phyloP scores from a whole-genome alignment of 2,888 invertebrate genomes.

The Druceiella hillmani region DNA sequence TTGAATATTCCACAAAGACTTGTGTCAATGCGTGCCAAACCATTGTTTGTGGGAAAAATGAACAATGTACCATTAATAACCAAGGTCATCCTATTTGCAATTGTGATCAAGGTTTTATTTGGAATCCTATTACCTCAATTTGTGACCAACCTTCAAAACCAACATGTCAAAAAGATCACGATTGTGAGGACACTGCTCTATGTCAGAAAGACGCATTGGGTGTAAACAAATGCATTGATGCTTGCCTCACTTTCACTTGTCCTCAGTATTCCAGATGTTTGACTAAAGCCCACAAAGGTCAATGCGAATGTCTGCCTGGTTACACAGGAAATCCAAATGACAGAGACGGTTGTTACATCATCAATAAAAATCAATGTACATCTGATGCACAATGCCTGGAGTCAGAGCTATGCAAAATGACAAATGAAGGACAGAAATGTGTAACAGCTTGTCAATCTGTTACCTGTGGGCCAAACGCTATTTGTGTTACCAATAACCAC shows the following conservation, averaged over 20 bases:
- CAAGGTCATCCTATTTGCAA: constrained; percentile 70
- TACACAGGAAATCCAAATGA: constrained; percentile 88
- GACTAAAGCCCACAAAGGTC: constrained; percentile 64
- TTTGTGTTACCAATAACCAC: constrained; percentile 87
- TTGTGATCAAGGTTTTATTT: constrained; percentile 71
- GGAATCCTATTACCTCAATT: constrained; percentile 75
- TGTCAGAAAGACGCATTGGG: constrained; percentile 82
- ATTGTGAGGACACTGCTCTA: constrained; percentile 65
- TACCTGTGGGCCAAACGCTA: constrained; percentile 78
- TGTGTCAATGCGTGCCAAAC: constrained; percentile 77
- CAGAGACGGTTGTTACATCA: constrained; percentile 74
- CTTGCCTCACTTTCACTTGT: constrained; percentile 78
- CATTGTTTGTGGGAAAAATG: constrained; percentile 78
- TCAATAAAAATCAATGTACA: constrained; percentile 68
- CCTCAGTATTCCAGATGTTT: constrained; percentile 79
- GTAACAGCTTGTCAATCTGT: constrained; percentile 71
- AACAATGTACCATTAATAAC: constrained; percentile 65
- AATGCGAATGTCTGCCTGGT: constrained; percentile 79
- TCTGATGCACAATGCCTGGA: constrained; percentile 80
- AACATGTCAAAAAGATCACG: constrained; percentile 64
- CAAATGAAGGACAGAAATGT: constrained; percentile 60
- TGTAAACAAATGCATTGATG: constrained; percentile 74
- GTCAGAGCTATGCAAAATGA: constrained; percentile 68
- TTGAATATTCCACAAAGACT: constrained; percentile 56
- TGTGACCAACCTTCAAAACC: constrained; percentile 87